A percentile compares a stretch with the other conserved stretches of the same genome.
phyloP scores from a whole-genome alignment of 2,113 vertebrate species.

The Zapus hudsonius region DNA sequence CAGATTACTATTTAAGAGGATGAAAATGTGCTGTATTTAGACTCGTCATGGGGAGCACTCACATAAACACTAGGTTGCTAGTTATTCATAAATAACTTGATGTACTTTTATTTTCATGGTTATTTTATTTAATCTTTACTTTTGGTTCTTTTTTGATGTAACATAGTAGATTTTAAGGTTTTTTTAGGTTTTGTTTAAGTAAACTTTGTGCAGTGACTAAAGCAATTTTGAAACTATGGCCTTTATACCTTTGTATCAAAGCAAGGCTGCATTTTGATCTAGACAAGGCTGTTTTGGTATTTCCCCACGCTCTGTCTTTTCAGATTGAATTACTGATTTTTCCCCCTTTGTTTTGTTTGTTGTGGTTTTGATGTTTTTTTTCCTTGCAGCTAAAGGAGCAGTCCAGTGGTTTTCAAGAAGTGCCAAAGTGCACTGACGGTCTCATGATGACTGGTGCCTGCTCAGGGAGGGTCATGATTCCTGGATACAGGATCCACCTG shows the following conservation, averaged over 20 bases:
- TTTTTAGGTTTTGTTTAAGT: constrained; percentile 38
- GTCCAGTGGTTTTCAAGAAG: constrained; percentile 82
- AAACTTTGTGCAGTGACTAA: constrained; percentile 20
- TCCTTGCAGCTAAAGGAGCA: constrained; percentile 84
- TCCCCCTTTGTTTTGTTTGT: constrained; percentile 81
- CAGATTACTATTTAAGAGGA: constrained; percentile 12
- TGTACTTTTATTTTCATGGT: constrained; percentile 35
- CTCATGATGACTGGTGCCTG: constrained; percentile 82
- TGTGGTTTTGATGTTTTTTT: constrained; percentile 84
- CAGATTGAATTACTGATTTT: constrained; percentile 78
- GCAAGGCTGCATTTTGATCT: constrained; percentile 63
- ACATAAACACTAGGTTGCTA: not conserved
- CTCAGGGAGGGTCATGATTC: constrained; percentile 83
- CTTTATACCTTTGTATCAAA: constrained; percentile 56
- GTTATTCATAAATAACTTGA: constrained; percentile 23
- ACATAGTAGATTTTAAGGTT: not conserved
- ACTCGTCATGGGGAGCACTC: not conserved
- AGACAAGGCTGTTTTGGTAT: constrained; percentile 77
- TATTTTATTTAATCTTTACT: constrained; percentile 29
- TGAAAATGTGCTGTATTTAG: not conserved
- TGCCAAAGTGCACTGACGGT: constrained; percentile 83
- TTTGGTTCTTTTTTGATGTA: constrained; percentile 45
- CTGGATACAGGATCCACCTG: constrained; percentile 83
- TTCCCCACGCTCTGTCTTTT: constrained; percentile 79
- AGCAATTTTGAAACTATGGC: constrained; percentile 31